phyloP scores from a whole-genome alignment of 2,888 invertebrate genomes.

The Mythimna vitellina region DNA sequence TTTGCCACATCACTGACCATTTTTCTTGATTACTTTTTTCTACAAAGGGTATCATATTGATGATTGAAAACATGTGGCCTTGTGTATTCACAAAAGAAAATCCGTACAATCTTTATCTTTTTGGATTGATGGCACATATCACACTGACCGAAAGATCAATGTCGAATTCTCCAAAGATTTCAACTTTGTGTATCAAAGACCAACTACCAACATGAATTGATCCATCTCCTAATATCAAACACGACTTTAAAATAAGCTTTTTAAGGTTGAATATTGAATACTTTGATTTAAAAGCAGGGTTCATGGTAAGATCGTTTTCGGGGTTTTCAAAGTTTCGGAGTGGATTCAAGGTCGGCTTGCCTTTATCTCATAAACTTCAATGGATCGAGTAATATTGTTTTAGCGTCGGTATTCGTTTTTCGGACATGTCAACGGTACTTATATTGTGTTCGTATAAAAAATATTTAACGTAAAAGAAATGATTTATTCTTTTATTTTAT shows the following conservation, averaged over 20 bases:
- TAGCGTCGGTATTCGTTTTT: conserved; percentile 2
- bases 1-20: neutral
- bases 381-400: conserved; percentile 27
- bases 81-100: conserved; percentile 25
- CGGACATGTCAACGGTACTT: neutral
- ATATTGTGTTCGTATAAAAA: neutral
- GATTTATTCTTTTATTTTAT: neutral
- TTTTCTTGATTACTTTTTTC: too few relatives aligned
- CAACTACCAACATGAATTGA: neutral
- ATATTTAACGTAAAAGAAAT: neutral
- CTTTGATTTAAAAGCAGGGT: neutral
- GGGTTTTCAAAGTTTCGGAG: conserved; percentile 20
- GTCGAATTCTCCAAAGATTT: conserved; percentile 43
- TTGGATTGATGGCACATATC: conserved; percentile 30
- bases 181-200: conserved; percentile 35
- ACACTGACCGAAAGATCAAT: conserved; percentile 52
- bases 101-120: conserved; percentile 24
- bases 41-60: too few relatives aligned
- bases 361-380: conserved; percentile 28
- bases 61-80: conserved; percentile 6
- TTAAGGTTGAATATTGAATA: neutral
- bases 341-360: conserved; percentile 27
- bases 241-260: accelerated
- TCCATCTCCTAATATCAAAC: neutral
- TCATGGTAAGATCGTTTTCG: neutral